Evolutionary conservation across 2,888 invertebrate species (phyloP).

Genomic region (Steromphala cineraria): DNA sequence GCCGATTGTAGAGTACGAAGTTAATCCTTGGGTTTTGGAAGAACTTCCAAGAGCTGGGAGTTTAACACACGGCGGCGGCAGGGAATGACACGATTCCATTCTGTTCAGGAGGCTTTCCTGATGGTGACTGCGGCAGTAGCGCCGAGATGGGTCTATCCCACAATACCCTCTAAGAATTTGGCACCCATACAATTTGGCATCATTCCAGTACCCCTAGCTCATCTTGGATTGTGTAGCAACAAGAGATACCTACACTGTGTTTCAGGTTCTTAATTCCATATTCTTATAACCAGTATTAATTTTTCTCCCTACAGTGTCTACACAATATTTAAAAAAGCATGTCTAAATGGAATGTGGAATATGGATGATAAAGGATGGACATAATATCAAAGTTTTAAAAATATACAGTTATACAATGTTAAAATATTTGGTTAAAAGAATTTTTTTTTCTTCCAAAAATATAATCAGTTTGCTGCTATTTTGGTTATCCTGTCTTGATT

Average conservation of each 20-base stretch:
- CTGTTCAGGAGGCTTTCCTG: background rate
- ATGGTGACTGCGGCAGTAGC: background rate
- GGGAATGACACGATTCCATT: constrained; percentile 63
- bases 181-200: background rate
- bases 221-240: background rate
- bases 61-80: constrained; percentile 41
- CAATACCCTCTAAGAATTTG: constrained; percentile 7
- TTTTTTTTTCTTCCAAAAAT: no score
- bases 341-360: no score
- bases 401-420: no score
- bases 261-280: no score
- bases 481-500: no score
- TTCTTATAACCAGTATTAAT: no score
- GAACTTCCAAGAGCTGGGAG: constrained; percentile 19
- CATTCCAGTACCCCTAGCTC: background rate
- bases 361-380: no score
- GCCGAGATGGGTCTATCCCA: background rate
- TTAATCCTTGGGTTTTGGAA: constrained; percentile 26
- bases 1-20: constrained; percentile 50
- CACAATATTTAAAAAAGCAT: no score
- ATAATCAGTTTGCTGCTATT: no score
- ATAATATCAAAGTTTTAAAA: no score
- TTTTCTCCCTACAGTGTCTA: no score
- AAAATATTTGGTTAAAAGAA: no score
- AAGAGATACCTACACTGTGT: background rate